These are phyloP conservation scores for Drosophila repleta DNA, from an alignment of 1,140 invertebrate species.

Conservation along the genomic window DNA sequence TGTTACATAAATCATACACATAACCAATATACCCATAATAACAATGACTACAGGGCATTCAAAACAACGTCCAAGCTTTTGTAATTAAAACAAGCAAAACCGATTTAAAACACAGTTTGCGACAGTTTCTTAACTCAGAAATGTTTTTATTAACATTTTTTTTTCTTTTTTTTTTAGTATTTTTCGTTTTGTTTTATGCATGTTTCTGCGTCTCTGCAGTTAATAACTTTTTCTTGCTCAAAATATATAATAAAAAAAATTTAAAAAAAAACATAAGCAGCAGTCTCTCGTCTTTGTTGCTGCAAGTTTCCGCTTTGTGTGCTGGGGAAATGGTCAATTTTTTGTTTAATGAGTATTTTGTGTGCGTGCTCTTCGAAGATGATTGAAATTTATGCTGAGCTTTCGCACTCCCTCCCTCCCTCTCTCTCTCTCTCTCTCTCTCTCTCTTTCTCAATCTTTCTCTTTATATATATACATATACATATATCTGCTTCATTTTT, in stretches of 20 bases:
- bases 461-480: conserved; percentile 3
- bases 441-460: conserved; percentile 10
- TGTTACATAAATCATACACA: too few species aligned
- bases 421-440: conserved; percentile 26
- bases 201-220: conserved; percentile 19
- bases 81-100: conserved; percentile 43
- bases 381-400: conserved; percentile 64
- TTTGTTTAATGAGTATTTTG: conserved; percentile 31
- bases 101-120: conserved; percentile 35
- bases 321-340: conserved; percentile 26
- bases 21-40: too few species aligned
- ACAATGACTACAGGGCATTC: too few species aligned
- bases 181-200: conserved; percentile 41
- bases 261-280: conserved; percentile 36
- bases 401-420: conserved; percentile 38
- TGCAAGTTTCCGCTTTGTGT: conserved; percentile 36
- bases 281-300: conserved; percentile 34
- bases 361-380: conserved; percentile 46
- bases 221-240: conserved; percentile 58
- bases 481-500: conserved; percentile 7
- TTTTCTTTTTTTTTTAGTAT: conserved; percentile 16
- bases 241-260: conserved; percentile 19
- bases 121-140: conserved; percentile 40
- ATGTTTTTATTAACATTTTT: conserved; percentile 1
- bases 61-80: conserved; percentile 27